These are phyloP conservation scores for Spisula subtruncata DNA, from an alignment of 2,888 invertebrate genomes.

Conservation along the genomic window DNA sequence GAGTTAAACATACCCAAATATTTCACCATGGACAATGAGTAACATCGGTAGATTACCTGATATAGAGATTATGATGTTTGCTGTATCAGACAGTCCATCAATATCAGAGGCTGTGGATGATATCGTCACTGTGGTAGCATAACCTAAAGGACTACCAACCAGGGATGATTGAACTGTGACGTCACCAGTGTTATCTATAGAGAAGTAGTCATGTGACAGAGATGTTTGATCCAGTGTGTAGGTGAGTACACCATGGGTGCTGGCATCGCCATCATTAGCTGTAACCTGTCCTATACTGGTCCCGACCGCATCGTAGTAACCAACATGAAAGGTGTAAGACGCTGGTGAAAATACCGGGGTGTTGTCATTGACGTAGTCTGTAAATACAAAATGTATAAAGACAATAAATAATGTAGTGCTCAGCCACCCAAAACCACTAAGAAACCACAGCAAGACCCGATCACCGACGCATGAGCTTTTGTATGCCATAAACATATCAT, in stretches of 20 bases:
- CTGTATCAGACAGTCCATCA: conserved; percentile 43
- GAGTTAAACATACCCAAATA: background rate
- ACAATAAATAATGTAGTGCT: background rate
- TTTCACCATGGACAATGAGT: no score
- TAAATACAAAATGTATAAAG: background rate
- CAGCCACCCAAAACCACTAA: no score
- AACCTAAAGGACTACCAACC: conserved; percentile 42
- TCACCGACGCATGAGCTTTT: no score
- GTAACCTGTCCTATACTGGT: conserved; percentile 53
- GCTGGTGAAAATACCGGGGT: conserved; percentile 73
- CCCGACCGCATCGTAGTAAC: conserved; percentile 61
- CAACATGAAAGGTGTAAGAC: conserved; percentile 53
- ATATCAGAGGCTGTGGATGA: conserved; percentile 44
- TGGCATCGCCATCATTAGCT: conserved; percentile 66
- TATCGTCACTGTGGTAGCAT: conserved; percentile 28
- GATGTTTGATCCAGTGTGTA: conserved; percentile 61
- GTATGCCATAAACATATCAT: no score
- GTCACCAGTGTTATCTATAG: conserved; percentile 51
- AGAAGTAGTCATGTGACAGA: conserved; percentile 54
- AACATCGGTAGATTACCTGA: conserved; percentile 35
- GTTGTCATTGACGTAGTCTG: conserved; percentile 67
- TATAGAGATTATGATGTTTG: conserved; percentile 43
- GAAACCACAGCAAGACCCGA: no score
- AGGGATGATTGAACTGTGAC: conserved; percentile 52
- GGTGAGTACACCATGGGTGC: conserved; percentile 48